These are phyloP conservation scores for Cladopsammia gracilis DNA, from an alignment of 64 coral and sea anemone species.

Conservation along the genomic window DNA sequence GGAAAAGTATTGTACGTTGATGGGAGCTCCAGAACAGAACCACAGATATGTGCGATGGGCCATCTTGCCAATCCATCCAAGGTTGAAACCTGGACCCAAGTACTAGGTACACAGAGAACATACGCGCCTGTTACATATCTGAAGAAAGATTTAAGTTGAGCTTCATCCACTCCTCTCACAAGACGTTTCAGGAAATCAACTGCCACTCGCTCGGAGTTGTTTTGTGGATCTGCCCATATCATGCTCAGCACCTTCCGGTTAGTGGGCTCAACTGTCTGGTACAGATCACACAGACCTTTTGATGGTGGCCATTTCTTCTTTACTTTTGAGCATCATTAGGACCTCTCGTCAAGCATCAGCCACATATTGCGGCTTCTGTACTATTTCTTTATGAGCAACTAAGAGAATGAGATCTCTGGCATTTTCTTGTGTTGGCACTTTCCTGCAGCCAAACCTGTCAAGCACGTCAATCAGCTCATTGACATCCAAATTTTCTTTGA, in stretches of 20 bases:
- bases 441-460: constrained; percentile 29
- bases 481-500: not conserved
- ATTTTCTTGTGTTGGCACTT: not conserved
- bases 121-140: not conserved
- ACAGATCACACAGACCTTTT: not conserved
- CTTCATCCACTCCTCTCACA: constrained; percentile 10
- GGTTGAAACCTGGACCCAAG: not conserved
- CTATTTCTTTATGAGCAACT: constrained; percentile 17
- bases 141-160: not conserved
- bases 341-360: not conserved
- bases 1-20: not conserved
- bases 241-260: not conserved
- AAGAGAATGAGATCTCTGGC: not conserved
- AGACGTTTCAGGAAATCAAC: not conserved
- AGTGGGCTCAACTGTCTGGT: not conserved
- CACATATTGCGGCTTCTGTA: constrained; percentile 17
- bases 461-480: not conserved
- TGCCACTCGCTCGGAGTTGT: not conserved
- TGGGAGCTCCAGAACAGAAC: constrained; percentile 36
- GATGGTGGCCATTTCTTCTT: not conserved
- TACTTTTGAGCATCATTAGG: not conserved
- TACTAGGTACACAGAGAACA: not conserved
- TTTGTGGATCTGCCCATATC: not conserved
- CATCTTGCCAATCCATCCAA: constrained; percentile 32
- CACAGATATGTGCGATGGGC: constrained; percentile 41